phyloP scores from a whole-genome alignment of 2,113 vertebrate genomes.

The Dendropsophus ebraccatus region DNA sequence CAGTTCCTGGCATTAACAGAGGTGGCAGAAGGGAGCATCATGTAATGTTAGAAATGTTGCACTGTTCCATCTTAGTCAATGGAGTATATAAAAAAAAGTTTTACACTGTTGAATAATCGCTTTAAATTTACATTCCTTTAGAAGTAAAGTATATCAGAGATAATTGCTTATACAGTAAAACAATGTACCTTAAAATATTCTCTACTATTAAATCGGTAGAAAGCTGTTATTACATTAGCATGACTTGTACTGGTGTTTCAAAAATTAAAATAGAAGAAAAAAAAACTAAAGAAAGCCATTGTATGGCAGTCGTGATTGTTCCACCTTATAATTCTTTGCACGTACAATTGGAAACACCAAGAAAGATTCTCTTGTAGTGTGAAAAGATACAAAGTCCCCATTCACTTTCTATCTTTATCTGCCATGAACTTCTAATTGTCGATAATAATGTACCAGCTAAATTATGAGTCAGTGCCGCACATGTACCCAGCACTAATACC shows the following conservation, averaged over 20 bases:
- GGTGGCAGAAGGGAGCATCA: too few relatives aligned
- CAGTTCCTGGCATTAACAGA: too few relatives aligned
- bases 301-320: not conserved
- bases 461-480: slow-evolving; percentile 15
- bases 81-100: too few relatives aligned
- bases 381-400: not conserved
- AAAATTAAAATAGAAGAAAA: not conserved
- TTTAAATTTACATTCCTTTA: too few relatives aligned
- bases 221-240: not conserved
- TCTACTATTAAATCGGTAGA: too few relatives aligned
- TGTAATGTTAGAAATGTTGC: too few relatives aligned
- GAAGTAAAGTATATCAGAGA: too few relatives aligned
- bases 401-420: slow-evolving; percentile 35
- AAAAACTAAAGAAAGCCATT: not conserved
- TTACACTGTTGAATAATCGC: too few relatives aligned
- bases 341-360: not conserved
- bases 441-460: slow-evolving; percentile 19
- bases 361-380: not conserved
- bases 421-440: slow-evolving; percentile 16
- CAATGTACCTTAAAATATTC: too few relatives aligned
- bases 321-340: not conserved
- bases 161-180: too few relatives aligned
- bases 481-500: slow-evolving; percentile 22
- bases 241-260: not conserved
- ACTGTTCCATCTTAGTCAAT: too few relatives aligned